These are phyloP conservation scores for Ditylenchus weischeri DNA, from an alignment of 2,888 invertebrate genomes.

Conservation along the genomic window DNA sequence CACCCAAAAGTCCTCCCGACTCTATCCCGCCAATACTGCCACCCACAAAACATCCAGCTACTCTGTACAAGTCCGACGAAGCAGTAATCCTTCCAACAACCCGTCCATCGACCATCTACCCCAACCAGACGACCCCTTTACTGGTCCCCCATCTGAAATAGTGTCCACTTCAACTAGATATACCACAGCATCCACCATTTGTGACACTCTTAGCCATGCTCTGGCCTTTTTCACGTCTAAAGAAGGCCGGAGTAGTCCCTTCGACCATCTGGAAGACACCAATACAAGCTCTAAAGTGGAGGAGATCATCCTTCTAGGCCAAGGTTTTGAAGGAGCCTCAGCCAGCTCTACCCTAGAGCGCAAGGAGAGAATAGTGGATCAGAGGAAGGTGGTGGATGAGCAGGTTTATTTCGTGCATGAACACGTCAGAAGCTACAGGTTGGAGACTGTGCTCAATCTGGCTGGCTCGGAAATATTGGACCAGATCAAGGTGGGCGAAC, in stretches of 20 bases:
- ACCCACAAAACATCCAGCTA: neutral
- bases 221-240: neutral
- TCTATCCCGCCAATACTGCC: neutral
- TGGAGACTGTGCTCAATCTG: conserved; percentile 20
- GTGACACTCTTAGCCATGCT: neutral
- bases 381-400: conserved; percentile 22
- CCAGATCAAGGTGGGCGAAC: neutral
- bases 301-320: neutral
- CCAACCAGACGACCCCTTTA: conserved; percentile 1
- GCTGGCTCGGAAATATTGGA: conserved; percentile 11
- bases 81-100: neutral
- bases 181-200: neutral
- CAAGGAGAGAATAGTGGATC: conserved; percentile 19
- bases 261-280: conserved; percentile 8
- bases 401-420: conserved; percentile 17
- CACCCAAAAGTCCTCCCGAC: neutral
- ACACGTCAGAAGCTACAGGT: conserved; percentile 22
- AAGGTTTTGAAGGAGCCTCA: neutral
- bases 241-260: neutral
- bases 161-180: neutral
- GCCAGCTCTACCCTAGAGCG: conserved; percentile 22
- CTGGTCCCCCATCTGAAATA: neutral
- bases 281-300: conserved; percentile 2
- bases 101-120: neutral
- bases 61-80: neutral